Conservation (phyloP, 2,797 vertebrate species). For the Phaenicophaeus curvirostris region DNA sequence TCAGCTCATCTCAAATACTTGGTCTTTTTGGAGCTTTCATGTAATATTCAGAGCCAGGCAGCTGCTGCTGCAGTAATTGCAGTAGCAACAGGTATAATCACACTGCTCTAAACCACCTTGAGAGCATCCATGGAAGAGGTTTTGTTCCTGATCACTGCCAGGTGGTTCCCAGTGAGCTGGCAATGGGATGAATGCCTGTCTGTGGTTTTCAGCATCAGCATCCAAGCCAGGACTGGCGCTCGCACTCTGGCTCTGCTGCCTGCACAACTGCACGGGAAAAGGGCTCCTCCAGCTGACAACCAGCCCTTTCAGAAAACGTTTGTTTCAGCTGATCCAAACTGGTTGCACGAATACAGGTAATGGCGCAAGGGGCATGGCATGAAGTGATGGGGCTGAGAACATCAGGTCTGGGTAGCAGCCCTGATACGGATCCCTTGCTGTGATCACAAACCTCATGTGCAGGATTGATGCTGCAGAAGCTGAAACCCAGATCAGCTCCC, state of each 20-base stretch:
- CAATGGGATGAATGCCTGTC: accelerated
- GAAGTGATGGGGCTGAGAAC: background rate
- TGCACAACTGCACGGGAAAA: accelerated
- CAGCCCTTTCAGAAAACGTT: background rate
- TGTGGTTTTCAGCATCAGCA: background rate
- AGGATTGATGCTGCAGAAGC: background rate
- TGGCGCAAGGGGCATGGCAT: accelerated
- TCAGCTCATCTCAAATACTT: accelerated
- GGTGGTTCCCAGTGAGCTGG: background rate
- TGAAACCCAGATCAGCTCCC: background rate
- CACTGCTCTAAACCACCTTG: background rate
- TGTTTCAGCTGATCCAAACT: background rate
- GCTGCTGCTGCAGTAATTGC: background rate
- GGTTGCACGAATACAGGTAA: accelerated
- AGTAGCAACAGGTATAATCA: background rate
- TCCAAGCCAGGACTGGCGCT: background rate
- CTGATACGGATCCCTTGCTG: background rate
- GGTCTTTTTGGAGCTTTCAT: background rate
- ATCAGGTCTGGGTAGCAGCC: background rate
- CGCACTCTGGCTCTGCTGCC: background rate
- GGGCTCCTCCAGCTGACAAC: background rate
- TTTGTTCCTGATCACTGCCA: background rate
- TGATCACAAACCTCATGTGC: background rate
- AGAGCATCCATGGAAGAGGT: background rate
- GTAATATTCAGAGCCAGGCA: background rate